Evolutionary conservation across 2,888 invertebrate genomes (phyloP), one percentile per base, ranked within the genome.

Genomic region (Anoncus sp.): DNA sequence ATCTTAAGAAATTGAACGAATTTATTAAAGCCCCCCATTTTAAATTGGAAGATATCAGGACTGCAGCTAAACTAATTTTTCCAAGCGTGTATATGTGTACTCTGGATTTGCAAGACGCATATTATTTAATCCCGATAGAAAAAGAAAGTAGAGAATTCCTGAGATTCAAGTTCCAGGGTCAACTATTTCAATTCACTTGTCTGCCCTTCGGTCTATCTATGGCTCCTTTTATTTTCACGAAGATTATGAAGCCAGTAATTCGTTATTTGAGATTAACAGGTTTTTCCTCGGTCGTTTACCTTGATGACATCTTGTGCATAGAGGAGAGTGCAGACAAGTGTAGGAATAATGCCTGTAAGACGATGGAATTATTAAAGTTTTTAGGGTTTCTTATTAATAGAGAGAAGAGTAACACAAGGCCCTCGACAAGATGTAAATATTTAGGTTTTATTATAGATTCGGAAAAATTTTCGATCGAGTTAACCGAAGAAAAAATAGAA

Each of bases 51-150:
- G 51, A 53, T 7, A 10, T 65, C 12, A 22, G 51, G 16, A 65
- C 40, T 10, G 51, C 38, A 65, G 40, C 65, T 22, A 65, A 24
- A 40, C 4, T 53, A 16, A 38, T 53, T 53, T 65, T 65, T 16
- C 40, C 65, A 1, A 51, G 40, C 6, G 65, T 53, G 5, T 24
- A 40, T 24, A 53, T 65, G 65, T 22, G 40, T 51, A 65, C 65
- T 10, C 7, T 55, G 76, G 81, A 51, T 75, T 85, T 9, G 77
- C 77, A 20, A 59, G 59, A 59, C 24, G 77, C 67, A 38, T 72
- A 77, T 45, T 77, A 67, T 57, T 16, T 55, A 20, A 35, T 71
- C 4, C 38, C 60, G 1, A 53, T 71, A 12, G 16, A 71, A 14
- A 38, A 47, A 7, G 27, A 49, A n/a, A 43, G 47, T 55, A 63